Evolutionary conservation across 2,113 vertebrate species (phyloP).

Genomic region (Mirza zaza): DNA sequence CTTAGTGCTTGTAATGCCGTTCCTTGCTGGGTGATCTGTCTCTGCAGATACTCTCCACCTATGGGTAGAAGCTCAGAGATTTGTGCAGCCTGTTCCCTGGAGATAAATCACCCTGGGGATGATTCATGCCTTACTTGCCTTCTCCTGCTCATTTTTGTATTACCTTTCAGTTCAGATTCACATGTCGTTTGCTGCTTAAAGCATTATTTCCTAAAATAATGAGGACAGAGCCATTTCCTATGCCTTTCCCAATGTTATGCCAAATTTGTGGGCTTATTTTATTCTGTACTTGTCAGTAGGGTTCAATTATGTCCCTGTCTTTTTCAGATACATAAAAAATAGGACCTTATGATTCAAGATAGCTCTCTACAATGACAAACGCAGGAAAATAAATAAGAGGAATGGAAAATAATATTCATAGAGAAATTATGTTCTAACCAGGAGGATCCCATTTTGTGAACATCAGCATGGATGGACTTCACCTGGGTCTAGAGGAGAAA

Average conservation of each 20-base stretch:
- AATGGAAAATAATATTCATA: neutral
- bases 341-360: neutral
- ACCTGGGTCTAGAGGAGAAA: neutral
- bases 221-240: neutral
- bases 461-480: neutral
- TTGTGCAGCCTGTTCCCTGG: neutral
- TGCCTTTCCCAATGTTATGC: neutral
- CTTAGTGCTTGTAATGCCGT: neutral
- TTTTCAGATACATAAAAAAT: neutral
- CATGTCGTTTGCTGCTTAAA: neutral
- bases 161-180: neutral
- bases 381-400: neutral
- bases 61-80: neutral
- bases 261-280: neutral
- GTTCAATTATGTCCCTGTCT: neutral
- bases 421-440: neutral
- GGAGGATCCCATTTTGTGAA: neutral
- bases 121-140: neutral
- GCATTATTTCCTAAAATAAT: conserved; percentile 19
- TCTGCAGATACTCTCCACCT: neutral
- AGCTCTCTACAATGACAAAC: neutral
- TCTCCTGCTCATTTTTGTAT: neutral
- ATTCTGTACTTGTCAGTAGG: neutral
- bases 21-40: neutral
- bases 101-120: neutral